These are phyloP conservation scores for Acanthochromis polyacanthus DNA, from an alignment of 2,113 vertebrate species.

Conservation along the genomic window DNA sequence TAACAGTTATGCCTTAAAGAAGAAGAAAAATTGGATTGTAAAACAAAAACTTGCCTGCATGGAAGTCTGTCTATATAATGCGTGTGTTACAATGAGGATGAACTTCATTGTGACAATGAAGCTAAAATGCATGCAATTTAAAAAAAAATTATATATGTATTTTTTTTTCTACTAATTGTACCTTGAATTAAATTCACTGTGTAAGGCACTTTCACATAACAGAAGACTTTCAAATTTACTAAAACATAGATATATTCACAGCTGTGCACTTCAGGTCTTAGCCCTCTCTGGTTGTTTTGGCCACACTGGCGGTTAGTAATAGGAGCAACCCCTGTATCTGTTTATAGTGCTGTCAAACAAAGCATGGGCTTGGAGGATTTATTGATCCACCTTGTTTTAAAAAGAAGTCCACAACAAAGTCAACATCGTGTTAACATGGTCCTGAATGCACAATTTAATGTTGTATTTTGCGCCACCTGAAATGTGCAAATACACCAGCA, in stretches of 20 bases:
- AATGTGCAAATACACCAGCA: neutral
- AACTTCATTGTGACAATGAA: too few species aligned
- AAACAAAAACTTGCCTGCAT: too few species aligned
- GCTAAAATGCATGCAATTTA: neutral
- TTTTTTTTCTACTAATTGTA: neutral
- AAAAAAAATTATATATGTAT: too few species aligned
- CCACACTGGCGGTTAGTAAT: neutral
- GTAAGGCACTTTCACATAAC: neutral
- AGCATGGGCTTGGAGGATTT: too few species aligned
- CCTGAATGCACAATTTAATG: neutral
- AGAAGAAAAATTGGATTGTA: too few species aligned
- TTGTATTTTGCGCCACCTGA: neutral
- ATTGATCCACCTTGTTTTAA: too few species aligned
- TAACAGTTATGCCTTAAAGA: too few species aligned
- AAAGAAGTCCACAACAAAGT: neutral
- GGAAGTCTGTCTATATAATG: too few species aligned
- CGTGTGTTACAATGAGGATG: too few species aligned
- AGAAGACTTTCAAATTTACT: neutral
- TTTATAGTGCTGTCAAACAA: neutral
- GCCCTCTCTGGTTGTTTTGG: neutral
- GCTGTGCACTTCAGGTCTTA: neutral
- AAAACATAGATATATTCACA: neutral
- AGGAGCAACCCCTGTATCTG: neutral
- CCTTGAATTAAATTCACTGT: rapidly evolving
- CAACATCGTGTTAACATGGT: neutral